phyloP scores from a whole-genome alignment of 2,113 vertebrate species.

The Hydropotes inermis region DNA sequence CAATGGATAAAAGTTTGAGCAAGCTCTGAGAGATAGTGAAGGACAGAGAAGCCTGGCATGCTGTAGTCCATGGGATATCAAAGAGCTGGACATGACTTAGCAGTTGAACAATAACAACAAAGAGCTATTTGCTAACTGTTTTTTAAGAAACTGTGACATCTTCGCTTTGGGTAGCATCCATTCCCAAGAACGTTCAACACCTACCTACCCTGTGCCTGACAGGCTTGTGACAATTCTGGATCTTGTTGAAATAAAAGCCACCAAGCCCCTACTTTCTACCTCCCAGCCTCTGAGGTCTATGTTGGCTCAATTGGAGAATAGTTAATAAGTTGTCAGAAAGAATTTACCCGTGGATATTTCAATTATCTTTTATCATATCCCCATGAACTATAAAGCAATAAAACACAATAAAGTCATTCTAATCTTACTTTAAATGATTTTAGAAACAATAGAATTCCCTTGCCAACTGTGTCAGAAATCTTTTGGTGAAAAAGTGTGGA shows the following conservation, averaged over 20 bases:
- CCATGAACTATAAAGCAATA: conserved; percentile 35
- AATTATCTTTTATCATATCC: conserved; percentile 7
- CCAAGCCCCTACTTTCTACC: not conserved
- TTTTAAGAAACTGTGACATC: not conserved
- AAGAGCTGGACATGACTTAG: not conserved
- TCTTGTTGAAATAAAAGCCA: not conserved
- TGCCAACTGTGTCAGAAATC: not conserved
- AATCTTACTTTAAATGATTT: conserved; percentile 40
- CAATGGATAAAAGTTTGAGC: not conserved
- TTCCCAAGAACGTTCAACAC: not conserved
- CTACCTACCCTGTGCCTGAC: rapidly evolving
- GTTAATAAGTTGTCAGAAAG: conserved; percentile 39
- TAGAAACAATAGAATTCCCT: not conserved
- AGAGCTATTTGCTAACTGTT: not conserved
- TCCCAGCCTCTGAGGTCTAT: not conserved
- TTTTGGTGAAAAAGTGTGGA: conserved; percentile 58
- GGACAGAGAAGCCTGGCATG: not conserved
- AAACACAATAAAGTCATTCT: conserved; percentile 24
- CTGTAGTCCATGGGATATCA: not conserved
- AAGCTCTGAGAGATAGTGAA: not conserved
- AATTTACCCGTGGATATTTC: not conserved
- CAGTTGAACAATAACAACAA: not conserved
- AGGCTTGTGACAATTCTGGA: not conserved
- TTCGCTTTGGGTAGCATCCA: not conserved
- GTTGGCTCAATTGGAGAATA: not conserved